Conservation (phyloP, 2,888 invertebrate species). For the Erebia palarica region DNA sequence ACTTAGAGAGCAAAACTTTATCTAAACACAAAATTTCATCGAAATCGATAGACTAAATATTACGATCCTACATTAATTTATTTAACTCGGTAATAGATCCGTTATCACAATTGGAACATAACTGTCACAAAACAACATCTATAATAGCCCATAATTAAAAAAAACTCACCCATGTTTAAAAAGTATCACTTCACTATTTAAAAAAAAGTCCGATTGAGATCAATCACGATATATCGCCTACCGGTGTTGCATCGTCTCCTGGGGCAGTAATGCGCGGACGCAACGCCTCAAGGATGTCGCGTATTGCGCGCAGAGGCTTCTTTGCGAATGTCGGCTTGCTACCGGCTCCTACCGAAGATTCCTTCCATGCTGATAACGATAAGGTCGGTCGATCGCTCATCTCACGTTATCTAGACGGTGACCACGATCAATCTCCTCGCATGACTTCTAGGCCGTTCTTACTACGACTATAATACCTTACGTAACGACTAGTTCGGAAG, state of each 20-base stretch:
- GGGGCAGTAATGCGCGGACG: slow-evolving; percentile 55
- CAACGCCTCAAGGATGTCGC: slow-evolving; percentile 71
- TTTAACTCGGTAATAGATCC: neutral
- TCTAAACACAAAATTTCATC: no score
- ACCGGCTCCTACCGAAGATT: slow-evolving; percentile 66
- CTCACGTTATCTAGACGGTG: slow-evolving; percentile 69
- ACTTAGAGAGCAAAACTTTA: no score
- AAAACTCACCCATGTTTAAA: slow-evolving; percentile 66
- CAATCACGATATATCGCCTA: slow-evolving; percentile 63
- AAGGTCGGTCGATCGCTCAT: slow-evolving; percentile 73
- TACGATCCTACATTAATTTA: neutral
- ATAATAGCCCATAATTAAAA: neutral
- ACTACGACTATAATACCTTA: slow-evolving; percentile 44
- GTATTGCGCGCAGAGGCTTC: slow-evolving; percentile 75
- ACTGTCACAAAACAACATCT: neutral
- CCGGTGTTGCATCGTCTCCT: slow-evolving; percentile 71
- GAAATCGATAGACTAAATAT: no score
- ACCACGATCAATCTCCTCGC: slow-evolving; percentile 64
- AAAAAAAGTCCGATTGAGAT: slow-evolving; percentile 62
- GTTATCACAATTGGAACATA: neutral
- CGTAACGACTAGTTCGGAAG: slow-evolving; percentile 45
- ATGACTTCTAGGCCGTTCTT: slow-evolving; percentile 48
- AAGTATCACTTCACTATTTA: slow-evolving; percentile 69
- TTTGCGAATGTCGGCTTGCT: slow-evolving; percentile 72
- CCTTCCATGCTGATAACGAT: slow-evolving; percentile 77